These are phyloP conservation scores for Neodiprion pinetum DNA, from an alignment of 1,140 invertebrate genomes.

Conservation along the genomic window DNA sequence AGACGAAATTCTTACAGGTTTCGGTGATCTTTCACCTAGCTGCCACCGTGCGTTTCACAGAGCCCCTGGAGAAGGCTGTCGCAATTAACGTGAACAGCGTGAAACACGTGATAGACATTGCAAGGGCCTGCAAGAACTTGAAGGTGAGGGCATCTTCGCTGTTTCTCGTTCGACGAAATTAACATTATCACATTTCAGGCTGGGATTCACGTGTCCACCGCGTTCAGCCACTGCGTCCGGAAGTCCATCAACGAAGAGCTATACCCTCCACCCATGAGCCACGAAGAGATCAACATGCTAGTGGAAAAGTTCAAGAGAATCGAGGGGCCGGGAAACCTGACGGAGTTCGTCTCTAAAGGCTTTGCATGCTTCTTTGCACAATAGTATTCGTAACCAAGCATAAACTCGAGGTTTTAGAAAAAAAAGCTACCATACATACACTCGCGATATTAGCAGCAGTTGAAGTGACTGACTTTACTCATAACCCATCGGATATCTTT, in stretches of 20 bases:
- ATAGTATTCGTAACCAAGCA: background rate
- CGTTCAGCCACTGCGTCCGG: slow-evolving; percentile 51
- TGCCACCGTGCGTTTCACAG: slow-evolving; percentile 73
- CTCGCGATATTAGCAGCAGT: too few relatives aligned
- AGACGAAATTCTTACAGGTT: slow-evolving; percentile 43
- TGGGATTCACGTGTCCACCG: slow-evolving; percentile 61
- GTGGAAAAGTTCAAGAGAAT: slow-evolving; percentile 12
- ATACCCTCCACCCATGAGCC: slow-evolving; percentile 12
- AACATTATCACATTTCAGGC: slow-evolving; percentile 31
- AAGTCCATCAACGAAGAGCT: slow-evolving; percentile 24
- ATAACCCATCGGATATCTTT: too few relatives aligned
- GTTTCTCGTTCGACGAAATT: background rate
- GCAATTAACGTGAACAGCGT: slow-evolving; percentile 32
- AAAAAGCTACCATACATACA: background rate
- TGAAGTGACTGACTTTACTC: too few relatives aligned
- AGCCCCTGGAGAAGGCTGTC: slow-evolving; percentile 60
- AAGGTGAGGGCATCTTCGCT: background rate
- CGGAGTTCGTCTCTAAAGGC: slow-evolving; percentile 19
- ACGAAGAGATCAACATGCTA: slow-evolving; percentile 18
- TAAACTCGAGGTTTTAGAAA: background rate
- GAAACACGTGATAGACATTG: background rate
- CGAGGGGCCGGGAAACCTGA: slow-evolving; percentile 23
- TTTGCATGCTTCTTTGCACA: slow-evolving; percentile 23
- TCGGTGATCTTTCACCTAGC: slow-evolving; percentile 73
- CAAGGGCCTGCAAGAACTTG: background rate